Conservation (phyloP, 2,797 vertebrate genomes). For the Anguilla obscura region DNA sequence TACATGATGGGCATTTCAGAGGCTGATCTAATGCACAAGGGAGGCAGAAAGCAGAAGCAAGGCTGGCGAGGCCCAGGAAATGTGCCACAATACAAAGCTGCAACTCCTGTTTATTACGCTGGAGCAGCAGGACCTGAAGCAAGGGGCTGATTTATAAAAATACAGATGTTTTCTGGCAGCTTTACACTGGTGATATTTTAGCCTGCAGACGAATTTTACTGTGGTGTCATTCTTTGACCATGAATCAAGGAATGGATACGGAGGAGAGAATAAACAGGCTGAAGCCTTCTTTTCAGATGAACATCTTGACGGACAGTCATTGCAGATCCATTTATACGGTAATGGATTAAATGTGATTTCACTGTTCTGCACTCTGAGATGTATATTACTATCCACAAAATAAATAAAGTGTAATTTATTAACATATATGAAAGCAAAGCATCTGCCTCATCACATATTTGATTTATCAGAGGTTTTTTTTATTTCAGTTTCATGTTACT, state of each 20-base stretch:
- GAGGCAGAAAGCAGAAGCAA: background rate
- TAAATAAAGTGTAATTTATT: slow-evolving; percentile 29
- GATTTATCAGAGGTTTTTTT: background rate
- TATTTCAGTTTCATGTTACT: background rate
- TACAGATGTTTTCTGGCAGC: background rate
- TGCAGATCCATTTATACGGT: background rate
- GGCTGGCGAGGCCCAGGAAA: background rate
- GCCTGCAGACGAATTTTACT: background rate
- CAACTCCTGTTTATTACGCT: background rate
- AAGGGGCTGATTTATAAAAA: background rate
- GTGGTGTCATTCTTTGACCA: background rate
- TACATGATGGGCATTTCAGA: background rate
- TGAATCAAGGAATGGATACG: background rate
- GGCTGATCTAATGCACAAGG: background rate
- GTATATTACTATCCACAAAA: background rate
- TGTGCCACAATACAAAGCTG: background rate
- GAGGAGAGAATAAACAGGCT: background rate
- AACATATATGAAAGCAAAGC: background rate
- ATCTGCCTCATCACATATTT: slow-evolving; percentile 20
- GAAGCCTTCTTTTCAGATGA: background rate
- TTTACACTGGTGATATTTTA: background rate
- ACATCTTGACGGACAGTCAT: background rate
- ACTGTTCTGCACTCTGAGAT: background rate
- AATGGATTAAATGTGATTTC: background rate
- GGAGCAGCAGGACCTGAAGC: no score